phyloP scores from a whole-genome alignment of 2,888 invertebrate genomes.

The Aphrophora alni region DNA sequence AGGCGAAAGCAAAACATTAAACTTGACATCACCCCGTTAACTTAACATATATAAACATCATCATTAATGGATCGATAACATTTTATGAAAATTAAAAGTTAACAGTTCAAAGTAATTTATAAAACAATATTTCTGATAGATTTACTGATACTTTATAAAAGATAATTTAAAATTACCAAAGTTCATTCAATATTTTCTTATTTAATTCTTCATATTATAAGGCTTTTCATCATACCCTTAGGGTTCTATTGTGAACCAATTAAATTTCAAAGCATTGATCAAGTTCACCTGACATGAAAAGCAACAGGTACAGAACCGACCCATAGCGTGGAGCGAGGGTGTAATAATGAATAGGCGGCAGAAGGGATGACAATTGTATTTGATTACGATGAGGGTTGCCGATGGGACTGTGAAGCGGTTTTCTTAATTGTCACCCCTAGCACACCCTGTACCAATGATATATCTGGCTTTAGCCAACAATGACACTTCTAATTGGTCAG shows the following conservation, averaged over 20 bases:
- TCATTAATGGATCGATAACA: no score
- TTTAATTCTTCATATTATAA: no score
- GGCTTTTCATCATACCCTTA: no score
- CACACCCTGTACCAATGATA: background rate
- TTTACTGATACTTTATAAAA: no score
- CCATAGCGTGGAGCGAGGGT: background rate
- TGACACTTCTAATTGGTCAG: background rate
- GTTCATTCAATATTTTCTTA: no score
- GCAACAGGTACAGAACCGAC: background rate
- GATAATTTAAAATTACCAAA: no score
- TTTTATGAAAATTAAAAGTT: no score
- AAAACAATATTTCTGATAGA: no score
- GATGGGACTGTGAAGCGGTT: background rate
- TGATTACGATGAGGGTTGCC: slow-evolving; percentile 19
- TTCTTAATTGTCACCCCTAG: background rate
- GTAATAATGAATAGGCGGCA: slow-evolving; percentile 29
- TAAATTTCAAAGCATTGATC: background rate
- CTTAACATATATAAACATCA: no score
- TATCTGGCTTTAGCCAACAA: background rate
- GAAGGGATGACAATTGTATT: slow-evolving; percentile 33
- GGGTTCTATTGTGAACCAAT: background rate
- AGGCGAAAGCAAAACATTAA: no score
- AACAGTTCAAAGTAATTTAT: no score
- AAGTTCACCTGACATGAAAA: background rate
- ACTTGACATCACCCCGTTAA: no score